These are phyloP conservation scores for Strigops habroptila DNA, from an alignment of 2,113 vertebrate species.

Conservation along the genomic window DNA sequence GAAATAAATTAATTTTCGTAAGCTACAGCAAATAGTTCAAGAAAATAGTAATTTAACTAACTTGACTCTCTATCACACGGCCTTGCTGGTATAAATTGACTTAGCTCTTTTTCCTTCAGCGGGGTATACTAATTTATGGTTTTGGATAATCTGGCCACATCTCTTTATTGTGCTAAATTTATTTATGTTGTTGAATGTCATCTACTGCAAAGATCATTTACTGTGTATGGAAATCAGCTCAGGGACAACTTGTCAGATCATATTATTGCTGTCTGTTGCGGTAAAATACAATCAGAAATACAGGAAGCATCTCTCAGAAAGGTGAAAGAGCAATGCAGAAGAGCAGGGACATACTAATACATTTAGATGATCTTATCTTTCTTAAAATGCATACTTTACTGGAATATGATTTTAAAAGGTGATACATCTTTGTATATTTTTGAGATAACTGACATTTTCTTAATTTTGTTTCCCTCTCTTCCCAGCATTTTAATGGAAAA, in stretches of 20 bases:
- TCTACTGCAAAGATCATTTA: not conserved
- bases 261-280: not conserved
- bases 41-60: not conserved
- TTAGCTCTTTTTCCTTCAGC: not conserved
- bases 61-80: not conserved
- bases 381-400: not conserved
- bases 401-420: not conserved
- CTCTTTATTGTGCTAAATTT: not conserved
- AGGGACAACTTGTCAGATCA: not conserved
- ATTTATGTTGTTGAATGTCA: not conserved
- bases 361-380: not conserved
- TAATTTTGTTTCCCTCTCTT: not conserved
- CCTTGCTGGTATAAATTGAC: not conserved
- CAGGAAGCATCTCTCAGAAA: not conserved
- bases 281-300: constrained; percentile 13
- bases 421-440: not conserved
- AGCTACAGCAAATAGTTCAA: not conserved
- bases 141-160: not conserved
- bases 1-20: not conserved
- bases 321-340: not conserved
- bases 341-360: not conserved
- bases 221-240: not conserved
- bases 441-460: not conserved
- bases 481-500: not conserved
- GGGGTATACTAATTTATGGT: not conserved